Percentiles rank a stretch among this genome's conserved stretches.
phyloP scores from a whole-genome alignment of 2,888 invertebrate genomes.

The Dione vanillae region DNA sequence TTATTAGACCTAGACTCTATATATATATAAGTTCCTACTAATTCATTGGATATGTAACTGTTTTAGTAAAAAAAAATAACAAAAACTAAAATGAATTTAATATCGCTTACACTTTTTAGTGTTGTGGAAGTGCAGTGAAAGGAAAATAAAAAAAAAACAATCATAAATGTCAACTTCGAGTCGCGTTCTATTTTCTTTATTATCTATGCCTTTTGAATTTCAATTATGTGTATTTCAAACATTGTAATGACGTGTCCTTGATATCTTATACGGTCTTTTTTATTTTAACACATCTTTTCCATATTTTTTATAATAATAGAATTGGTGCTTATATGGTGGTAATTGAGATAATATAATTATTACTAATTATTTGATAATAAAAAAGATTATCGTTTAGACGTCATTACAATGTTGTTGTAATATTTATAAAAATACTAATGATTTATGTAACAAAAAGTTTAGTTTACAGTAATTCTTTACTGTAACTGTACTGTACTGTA shows the following conservation, averaged over 20 bases:
- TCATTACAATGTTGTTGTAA: constrained; percentile 3
- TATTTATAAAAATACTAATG: no score
- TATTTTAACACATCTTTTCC: not conserved
- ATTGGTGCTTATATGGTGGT: constrained; percentile 18
- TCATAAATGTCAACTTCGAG: no score
- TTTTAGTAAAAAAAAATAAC: not conserved
- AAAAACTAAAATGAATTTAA: no score
- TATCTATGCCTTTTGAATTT: no score
- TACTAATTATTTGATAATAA: not conserved
- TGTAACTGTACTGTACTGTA: no score
- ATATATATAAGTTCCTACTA: constrained; percentile 6
- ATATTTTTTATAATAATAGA: not conserved
- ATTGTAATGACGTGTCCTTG: not conserved
- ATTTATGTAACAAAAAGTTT: no score
- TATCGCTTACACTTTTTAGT: no score
- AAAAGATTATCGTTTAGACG: not conserved
- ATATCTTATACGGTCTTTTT: not conserved
- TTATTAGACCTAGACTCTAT: not conserved
- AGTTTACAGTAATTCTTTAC: no score
- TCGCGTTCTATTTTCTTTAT: no score
- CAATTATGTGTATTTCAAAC: not conserved
- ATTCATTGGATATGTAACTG: constrained; percentile 5
- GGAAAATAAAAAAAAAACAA: no score
- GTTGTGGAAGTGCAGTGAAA: no score
- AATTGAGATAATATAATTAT: constrained; percentile 1